A percentile compares a stretch with the other conserved stretches of the same genome.
phyloP scores from a whole-genome alignment of 2,888 invertebrate species.

The Leistus spinibarbis region DNA sequence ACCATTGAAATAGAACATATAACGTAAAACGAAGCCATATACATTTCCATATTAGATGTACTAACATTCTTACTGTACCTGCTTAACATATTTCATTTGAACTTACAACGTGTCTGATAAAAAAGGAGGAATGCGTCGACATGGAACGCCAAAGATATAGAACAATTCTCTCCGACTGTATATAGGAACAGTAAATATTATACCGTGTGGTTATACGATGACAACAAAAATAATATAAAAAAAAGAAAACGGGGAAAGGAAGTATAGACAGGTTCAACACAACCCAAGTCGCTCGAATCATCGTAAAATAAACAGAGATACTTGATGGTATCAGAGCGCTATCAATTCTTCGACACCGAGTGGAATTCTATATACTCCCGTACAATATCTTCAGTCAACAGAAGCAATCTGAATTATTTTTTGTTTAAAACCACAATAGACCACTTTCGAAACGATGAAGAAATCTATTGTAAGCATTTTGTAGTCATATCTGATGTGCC shows the following conservation, averaged over 20 bases:
- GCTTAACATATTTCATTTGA: slow-evolving; percentile 40
- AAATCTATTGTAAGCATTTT: too few species aligned
- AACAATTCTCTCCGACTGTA: not conserved
- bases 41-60: slow-evolving; percentile 39
- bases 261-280: not conserved
- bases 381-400: not conserved
- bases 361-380: slow-evolving; percentile 8
- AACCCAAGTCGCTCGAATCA: not conserved
- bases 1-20: slow-evolving; percentile 9
- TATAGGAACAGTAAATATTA: not conserved
- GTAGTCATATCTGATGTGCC: too few species aligned
- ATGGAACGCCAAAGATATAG: slow-evolving; percentile 6
- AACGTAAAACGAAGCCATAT: slow-evolving; percentile 28
- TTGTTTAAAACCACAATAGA: not conserved
- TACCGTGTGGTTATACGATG: not conserved
- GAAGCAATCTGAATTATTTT: not conserved
- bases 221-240: not conserved
- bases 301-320: slow-evolving; percentile 4
- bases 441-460: too few species aligned
- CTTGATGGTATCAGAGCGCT: not conserved
- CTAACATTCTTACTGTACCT: slow-evolving; percentile 33
- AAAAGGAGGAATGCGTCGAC: slow-evolving; percentile 14
- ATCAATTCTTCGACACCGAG: slow-evolving; percentile 7
- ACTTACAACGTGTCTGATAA: slow-evolving; percentile 20
- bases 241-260: not conserved